Percentiles rank a stretch among this genome's conserved stretches.
These are phyloP conservation scores for Drosophila tanythrix DNA, from an alignment of 2,888 invertebrate genomes.

Conservation along the genomic window DNA sequence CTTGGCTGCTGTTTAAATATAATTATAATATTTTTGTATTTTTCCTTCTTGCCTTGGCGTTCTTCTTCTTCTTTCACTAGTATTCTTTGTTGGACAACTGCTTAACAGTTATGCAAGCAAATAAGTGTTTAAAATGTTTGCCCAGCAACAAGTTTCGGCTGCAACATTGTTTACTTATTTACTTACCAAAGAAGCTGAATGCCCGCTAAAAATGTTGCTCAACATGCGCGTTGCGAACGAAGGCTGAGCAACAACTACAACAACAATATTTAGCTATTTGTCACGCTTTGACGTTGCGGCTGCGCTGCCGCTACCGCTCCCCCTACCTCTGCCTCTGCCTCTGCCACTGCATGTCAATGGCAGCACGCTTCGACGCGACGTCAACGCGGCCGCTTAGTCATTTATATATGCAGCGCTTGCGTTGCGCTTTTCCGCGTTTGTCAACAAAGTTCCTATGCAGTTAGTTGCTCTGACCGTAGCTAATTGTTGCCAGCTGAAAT, in stretches of 20 bases:
- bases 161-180: slow-evolving; percentile 32
- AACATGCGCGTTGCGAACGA: slow-evolving; percentile 38
- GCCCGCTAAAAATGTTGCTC: slow-evolving; percentile 44
- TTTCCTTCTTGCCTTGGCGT: slow-evolving; percentile 14
- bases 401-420: slow-evolving; percentile 31
- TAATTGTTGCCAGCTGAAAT: slow-evolving; percentile 50
- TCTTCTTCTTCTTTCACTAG: slow-evolving; percentile 12
- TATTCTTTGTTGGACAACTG: slow-evolving; percentile 26
- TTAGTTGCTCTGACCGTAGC: slow-evolving; percentile 40
- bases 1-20: slow-evolving; percentile 51
- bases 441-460: slow-evolving; percentile 53
- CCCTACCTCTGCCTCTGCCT: slow-evolving; percentile 15
- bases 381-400: slow-evolving; percentile 58
- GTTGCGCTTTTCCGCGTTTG: slow-evolving; percentile 65
- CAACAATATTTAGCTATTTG: slow-evolving; percentile 62
- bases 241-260: slow-evolving; percentile 32
- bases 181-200: slow-evolving; percentile 21
- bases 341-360: slow-evolving; percentile 21
- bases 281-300: slow-evolving; percentile 68
- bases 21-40: slow-evolving; percentile 41
- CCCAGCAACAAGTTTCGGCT: slow-evolving; percentile 59
- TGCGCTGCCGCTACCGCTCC: slow-evolving; percentile 22
- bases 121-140: slow-evolving; percentile 33
- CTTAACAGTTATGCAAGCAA: slow-evolving; percentile 54
- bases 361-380: slow-evolving; percentile 57